Percentiles rank a stretch among this genome's conserved stretches.
phyloP scores from a whole-genome alignment of 2,113 vertebrate species.

The Petroica traversi region DNA sequence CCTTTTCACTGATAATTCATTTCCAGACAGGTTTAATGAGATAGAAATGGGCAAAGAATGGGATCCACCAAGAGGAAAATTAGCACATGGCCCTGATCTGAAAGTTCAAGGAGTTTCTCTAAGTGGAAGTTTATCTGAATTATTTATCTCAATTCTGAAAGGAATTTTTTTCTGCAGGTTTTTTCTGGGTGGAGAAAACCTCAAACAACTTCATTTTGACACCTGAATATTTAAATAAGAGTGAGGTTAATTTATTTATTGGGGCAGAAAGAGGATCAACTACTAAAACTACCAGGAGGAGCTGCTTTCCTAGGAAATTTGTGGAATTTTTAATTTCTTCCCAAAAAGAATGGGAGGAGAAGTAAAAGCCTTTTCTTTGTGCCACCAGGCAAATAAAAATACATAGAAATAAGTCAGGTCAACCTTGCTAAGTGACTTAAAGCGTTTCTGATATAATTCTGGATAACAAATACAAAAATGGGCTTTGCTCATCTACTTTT shows the following conservation, averaged over 20 bases:
- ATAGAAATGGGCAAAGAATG: background rate
- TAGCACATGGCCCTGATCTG: accelerated
- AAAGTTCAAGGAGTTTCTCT: background rate
- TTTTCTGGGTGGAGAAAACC: background rate
- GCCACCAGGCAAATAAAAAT: background rate
- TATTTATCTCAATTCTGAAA: background rate
- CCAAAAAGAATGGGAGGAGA: background rate
- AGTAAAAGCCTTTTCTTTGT: background rate
- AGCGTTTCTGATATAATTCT: background rate
- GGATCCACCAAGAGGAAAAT: background rate
- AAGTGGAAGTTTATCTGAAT: background rate
- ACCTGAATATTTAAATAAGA: background rate
- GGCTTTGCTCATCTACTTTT: background rate
- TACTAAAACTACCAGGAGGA: background rate
- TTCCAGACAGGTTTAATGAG: background rate
- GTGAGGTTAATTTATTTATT: background rate
- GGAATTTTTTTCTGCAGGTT: background rate
- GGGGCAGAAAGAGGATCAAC: background rate
- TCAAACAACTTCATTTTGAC: background rate
- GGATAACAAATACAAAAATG: background rate
- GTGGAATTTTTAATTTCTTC: background rate
- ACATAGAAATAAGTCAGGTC: background rate
- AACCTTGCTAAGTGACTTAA: background rate
- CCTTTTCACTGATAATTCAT: background rate
- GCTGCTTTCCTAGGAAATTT: background rate